Evolutionary conservation across 2,113 vertebrate species (phyloP).

Genomic region (Ranitomeya variabilis): DNA sequence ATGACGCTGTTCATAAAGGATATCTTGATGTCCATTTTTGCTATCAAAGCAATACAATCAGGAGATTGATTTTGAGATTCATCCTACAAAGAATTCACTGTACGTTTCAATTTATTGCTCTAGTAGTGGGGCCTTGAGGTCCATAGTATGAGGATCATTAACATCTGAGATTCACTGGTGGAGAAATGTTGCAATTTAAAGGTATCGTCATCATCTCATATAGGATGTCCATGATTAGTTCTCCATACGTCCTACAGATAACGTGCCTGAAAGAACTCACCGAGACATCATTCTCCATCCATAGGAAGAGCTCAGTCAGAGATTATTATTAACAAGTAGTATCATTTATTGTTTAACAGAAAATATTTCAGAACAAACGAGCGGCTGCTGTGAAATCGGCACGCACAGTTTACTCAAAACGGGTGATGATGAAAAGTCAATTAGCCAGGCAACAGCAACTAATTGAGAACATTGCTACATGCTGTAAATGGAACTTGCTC

Average conservation of each 20-base stretch:
- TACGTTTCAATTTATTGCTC: too few relatives aligned
- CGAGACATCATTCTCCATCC: neutral
- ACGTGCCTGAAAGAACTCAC: neutral
- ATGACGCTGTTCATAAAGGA: too few relatives aligned
- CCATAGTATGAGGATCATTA: neutral
- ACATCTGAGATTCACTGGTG: neutral
- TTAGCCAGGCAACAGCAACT: constrained; percentile 18
- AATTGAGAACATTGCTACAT: constrained; percentile 4
- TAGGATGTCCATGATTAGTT: neutral
- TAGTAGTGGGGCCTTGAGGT: too few relatives aligned
- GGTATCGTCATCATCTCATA: neutral
- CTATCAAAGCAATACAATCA: too few relatives aligned
- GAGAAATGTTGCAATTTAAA: neutral
- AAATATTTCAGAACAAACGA: neutral
- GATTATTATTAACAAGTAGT: neutral
- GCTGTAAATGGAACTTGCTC: neutral
- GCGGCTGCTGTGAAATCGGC: neutral
- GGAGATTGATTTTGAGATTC: too few relatives aligned
- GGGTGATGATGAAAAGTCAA: constrained; percentile 9
- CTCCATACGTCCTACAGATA: neutral
- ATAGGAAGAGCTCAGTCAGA: constrained; percentile 20
- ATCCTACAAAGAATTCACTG: neutral
- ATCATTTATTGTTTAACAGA: neutral
- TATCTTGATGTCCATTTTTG: neutral
- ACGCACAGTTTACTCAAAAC: neutral